These are phyloP conservation scores for Neogobius melanostomus DNA, from an alignment of 2,113 vertebrate genomes.

Conservation along the genomic window DNA sequence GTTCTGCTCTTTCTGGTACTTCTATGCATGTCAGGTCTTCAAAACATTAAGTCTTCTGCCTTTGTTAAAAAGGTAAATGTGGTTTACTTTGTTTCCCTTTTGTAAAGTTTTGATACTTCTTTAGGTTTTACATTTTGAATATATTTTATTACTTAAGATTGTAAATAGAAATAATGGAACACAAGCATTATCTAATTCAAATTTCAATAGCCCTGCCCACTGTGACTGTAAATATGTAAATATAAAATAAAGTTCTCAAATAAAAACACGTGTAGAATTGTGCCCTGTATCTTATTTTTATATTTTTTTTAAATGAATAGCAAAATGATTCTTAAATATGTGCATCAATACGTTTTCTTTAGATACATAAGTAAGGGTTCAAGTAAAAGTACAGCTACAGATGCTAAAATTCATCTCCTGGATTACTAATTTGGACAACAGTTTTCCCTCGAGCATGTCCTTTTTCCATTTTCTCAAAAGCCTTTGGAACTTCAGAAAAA, in stretches of 20 bases:
- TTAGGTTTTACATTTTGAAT: slow-evolving; percentile 21
- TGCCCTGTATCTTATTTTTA: neutral
- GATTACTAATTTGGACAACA: slow-evolving; percentile 77
- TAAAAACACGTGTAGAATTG: neutral
- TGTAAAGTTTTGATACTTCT: slow-evolving; percentile 42
- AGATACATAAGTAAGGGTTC: neutral
- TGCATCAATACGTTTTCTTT: neutral
- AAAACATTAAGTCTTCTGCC: slow-evolving; percentile 8
- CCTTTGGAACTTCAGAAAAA: slow-evolving; percentile 89
- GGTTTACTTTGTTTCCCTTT: slow-evolving; percentile 8
- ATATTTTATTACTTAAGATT: neutral
- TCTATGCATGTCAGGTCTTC: neutral
- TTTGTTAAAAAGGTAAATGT: slow-evolving; percentile 8
- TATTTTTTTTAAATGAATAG: too few relatives aligned
- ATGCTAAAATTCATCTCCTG: slow-evolving; percentile 4
- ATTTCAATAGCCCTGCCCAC: slow-evolving; percentile 11
- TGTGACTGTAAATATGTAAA: slow-evolving; percentile 62
- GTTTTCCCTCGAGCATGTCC: slow-evolving; percentile 95
- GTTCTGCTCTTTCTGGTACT: slow-evolving; percentile 30
- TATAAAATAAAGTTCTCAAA: slow-evolving; percentile 34
- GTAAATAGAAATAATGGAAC: slow-evolving; percentile 48
- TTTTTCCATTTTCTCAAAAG: slow-evolving; percentile 87
- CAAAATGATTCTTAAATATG: neutral
- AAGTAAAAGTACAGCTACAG: neutral
- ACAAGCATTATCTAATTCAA: slow-evolving; percentile 5